Base-by-base conservation (phyloP, 2,888 invertebrate species). In the Parthenolecanium corni region DNA sequence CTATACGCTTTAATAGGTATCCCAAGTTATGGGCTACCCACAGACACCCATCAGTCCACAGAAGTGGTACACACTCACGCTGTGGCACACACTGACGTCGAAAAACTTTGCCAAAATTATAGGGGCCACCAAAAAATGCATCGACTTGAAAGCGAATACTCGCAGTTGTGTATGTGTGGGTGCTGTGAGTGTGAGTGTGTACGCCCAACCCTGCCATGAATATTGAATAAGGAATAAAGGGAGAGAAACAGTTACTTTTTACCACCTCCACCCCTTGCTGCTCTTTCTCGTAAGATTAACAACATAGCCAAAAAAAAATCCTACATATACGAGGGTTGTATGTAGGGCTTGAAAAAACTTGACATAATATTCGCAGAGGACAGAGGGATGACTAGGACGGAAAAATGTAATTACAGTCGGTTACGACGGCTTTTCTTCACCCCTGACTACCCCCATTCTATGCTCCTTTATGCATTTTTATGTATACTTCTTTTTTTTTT, bases 351-450 rank as follows among this genome's bases (percentile, higher is more conserved):
- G 31, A 31, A 31, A 31, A 51, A 18, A 49, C n/a, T 25, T 57
- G 51, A 51, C 61, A 51, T 61, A 49, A 61, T 61, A 61, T 61
- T 61, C 61, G 46, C 16, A 9, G 9, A 4, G 31, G 9, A 9
- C 5, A 31, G 4, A 9, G 9, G 5, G 31, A 31, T 38, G 24
- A 3, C 40, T 36, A 38, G 38, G 49, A 51, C 49, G 49, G 49
- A 47, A 23, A 58, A 61, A 61, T 61, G 61, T 61, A 61, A 61
- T 61, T 61, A 61, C 61, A 61, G 51, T 61, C 49, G 51, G 61
- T 61, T 61, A 49, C 31, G 31, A 31, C 31, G 31, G 9, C 9
- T 31, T 31, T 31, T 31, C 4, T 9, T 31, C 31, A 31, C 31
- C 31, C 31, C 31, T 31, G 5, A 31, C 31, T 31, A 31, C 31